Conservation (phyloP, 2,888 invertebrate genomes). For the Phragmatobia fuliginosa region DNA sequence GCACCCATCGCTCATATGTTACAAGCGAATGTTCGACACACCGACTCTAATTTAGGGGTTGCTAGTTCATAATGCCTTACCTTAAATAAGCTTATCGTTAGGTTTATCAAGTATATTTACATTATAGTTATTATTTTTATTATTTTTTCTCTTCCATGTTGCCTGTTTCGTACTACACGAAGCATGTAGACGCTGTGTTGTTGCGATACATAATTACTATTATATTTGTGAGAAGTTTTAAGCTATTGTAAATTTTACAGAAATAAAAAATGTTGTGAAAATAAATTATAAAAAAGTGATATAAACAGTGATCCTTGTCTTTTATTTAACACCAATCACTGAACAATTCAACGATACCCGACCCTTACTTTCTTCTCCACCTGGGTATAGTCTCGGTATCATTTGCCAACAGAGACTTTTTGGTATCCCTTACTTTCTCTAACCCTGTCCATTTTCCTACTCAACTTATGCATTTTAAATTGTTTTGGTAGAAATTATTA, state of each 20-base stretch:
- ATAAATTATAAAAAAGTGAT: constrained; percentile 87
- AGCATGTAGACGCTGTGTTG: constrained; percentile 66
- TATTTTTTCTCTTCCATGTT: constrained; percentile 75
- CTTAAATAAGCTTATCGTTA: constrained; percentile 78
- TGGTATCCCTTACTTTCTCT: not conserved
- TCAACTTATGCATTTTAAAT: no score
- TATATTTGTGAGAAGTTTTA: constrained; percentile 86
- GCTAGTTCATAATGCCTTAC: constrained; percentile 76
- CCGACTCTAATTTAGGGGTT: constrained; percentile 78
- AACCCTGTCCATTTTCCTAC: no score
- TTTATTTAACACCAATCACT: constrained; percentile 52
- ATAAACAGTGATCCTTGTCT: constrained; percentile 79
- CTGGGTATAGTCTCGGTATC: not conserved
- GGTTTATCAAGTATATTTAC: constrained; percentile 77
- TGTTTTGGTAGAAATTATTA: no score
- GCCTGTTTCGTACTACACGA: constrained; percentile 72
- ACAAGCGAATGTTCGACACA: constrained; percentile 71
- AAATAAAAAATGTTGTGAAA: constrained; percentile 87
- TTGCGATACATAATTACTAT: constrained; percentile 74
- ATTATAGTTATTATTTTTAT: constrained; percentile 64
- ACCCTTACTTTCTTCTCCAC: not conserved
- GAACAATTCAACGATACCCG: not conserved
- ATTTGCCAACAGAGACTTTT: not conserved
- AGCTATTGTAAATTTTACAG: constrained; percentile 87
- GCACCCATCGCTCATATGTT: constrained; percentile 80